Evolutionary conservation across 2,888 invertebrate genomes (phyloP).

Genomic region (Drosophila quinaria): DNA sequence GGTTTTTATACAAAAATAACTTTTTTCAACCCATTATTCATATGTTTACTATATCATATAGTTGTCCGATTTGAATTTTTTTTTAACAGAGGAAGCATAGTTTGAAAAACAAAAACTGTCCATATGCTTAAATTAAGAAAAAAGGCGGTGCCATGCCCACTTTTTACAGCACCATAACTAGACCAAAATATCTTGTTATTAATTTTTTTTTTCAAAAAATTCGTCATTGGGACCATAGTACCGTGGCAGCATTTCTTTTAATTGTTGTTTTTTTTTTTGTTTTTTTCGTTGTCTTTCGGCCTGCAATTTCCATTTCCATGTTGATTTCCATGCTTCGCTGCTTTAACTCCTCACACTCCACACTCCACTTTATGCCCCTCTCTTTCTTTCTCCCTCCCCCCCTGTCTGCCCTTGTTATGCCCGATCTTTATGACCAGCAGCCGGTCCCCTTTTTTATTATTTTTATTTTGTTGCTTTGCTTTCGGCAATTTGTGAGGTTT

Average conservation of each 20-base stretch:
- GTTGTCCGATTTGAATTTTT: no score
- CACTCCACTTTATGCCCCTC: slow-evolving; percentile 6
- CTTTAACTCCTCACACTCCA: slow-evolving; percentile 15
- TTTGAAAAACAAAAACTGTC: no score
- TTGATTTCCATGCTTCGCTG: slow-evolving; percentile 73
- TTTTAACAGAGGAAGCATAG: no score
- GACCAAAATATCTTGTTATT: no score
- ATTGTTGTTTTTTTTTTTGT: slow-evolving; percentile 55
- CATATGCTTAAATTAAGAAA: no score
- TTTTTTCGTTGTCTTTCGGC: slow-evolving; percentile 14
- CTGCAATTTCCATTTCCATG: slow-evolving; percentile 64
- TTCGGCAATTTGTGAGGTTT: slow-evolving; percentile 48
- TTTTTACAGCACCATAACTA: no score
- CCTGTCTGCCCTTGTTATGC: not conserved
- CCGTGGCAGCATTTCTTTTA: slow-evolving; percentile 41
- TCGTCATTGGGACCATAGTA: no score
- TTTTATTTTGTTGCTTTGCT: not conserved
- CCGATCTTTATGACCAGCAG: slow-evolving; percentile 7
- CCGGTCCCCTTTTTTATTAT: slow-evolving; percentile 20
- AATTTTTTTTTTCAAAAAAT: no score
- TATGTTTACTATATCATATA: no score
- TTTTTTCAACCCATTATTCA: no score
- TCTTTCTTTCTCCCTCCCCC: not conserved
- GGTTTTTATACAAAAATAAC: no score
- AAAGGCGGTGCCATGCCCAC: no score